Evolutionary conservation across 2,888 invertebrate species (phyloP), one percentile per base, ranked within the genome.

Genomic region (Zelleria hepariella): DNA sequence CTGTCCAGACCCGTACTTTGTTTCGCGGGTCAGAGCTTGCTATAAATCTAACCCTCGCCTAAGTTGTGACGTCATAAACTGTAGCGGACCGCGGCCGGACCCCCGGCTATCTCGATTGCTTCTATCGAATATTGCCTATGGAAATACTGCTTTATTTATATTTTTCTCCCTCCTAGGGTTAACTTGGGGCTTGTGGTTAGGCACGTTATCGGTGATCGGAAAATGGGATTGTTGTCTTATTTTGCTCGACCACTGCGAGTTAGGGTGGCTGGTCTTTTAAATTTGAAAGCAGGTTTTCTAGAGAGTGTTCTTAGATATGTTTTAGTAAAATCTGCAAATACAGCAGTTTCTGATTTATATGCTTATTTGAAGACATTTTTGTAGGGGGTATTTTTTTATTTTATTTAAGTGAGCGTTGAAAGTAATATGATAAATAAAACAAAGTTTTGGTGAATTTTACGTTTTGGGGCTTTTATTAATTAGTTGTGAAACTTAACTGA

Each of bases 11-110:
- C 20, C 51, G 10, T 51, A 21, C 42, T 23, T 21, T 20, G 7
- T 8, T n/a, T 10, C 23, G 7, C 51, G 71, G 76, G 77, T 72
- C 74, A 73, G 72, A 65, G 65, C 70, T 65, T 60, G 60, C 71
- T 59, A 81, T 83, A 83, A 82, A 83, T 85, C 77, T 72, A 65
- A 77, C 77, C 76, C 71, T 74, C 72, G 73, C 80, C 76, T 32
- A 80, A 78, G 68, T 80, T 78, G 76, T 76, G 67, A 71, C 68
- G 65, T 72, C 77, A 78, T 82, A 82, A 82, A 83, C 66, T 74
- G 71, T 64, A 54, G 61, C 69, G 70, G 68, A 65, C 61, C 67
- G 70, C 71, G 68, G 65, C 61, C 67, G 70, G 69, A 66, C 68
- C 70, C 71, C 70, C 65, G 67, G 77, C 71, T 74, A 78, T 75